A percentile compares a stretch with the other conserved stretches of the same genome.
These are phyloP conservation scores for Aradophagus sp. DNA, from an alignment of 1,140 invertebrate species.

Conservation along the genomic window DNA sequence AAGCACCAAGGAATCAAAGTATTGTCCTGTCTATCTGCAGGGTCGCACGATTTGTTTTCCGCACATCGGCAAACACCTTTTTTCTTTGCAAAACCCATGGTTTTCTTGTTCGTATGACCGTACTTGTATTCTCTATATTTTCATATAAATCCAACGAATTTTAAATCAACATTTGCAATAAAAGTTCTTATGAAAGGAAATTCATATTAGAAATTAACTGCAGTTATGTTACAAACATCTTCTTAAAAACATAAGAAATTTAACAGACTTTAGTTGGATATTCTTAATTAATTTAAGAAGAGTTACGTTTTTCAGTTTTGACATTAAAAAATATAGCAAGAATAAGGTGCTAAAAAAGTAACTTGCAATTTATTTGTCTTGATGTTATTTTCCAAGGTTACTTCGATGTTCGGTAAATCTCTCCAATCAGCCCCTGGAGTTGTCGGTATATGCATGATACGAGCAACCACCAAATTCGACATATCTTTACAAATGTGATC, in stretches of 20 bases:
- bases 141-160: too few relatives aligned
- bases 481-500: slow-evolving; percentile 93
- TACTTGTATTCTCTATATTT: slow-evolving; percentile 76
- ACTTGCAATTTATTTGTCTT: slow-evolving; percentile 79
- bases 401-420: slow-evolving; percentile 87
- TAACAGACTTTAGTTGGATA: too few relatives aligned
- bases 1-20: slow-evolving; percentile 94
- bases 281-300: too few relatives aligned
- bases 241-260: too few relatives aligned
- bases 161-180: too few relatives aligned
- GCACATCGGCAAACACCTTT: slow-evolving; percentile 89
- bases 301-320: too few relatives aligned
- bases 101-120: slow-evolving; percentile 82
- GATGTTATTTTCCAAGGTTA: slow-evolving; percentile 83
- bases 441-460: slow-evolving; percentile 86
- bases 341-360: too few relatives aligned
- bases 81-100: slow-evolving; percentile 77
- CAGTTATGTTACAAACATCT: too few relatives aligned
- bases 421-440: slow-evolving; percentile 89
- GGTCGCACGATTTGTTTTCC: slow-evolving; percentile 79
- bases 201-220: too few relatives aligned
- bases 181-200: too few relatives aligned
- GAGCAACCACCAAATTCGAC: slow-evolving; percentile 84
- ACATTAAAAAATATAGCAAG: too few relatives aligned
- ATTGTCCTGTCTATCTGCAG: slow-evolving; percentile 85